A percentile compares a stretch with the other conserved stretches of the same genome.
Evolutionary conservation across 2,888 invertebrate genomes (phyloP).

Genomic region (Tipula confusa): DNA sequence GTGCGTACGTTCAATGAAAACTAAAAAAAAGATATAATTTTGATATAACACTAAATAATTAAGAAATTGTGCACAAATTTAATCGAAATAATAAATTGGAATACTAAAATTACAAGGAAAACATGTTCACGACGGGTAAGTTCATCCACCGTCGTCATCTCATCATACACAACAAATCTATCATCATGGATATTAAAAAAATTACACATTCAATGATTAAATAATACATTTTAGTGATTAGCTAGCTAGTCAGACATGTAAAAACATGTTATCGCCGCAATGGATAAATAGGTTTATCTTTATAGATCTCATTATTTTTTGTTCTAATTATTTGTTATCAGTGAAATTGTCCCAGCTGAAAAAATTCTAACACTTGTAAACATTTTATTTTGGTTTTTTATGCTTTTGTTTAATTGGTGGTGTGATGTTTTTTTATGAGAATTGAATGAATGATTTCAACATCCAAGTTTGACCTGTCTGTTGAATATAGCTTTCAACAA

Average conservation of each 20-base stretch:
- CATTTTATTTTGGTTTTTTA: neutral
- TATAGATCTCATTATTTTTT: neutral
- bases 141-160: neutral
- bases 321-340: neutral
- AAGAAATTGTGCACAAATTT: neutral
- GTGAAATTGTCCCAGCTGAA: neutral
- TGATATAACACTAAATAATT: neutral
- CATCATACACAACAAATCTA: neutral
- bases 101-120: neutral
- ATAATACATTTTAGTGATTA: neutral
- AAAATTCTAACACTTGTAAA: neutral
- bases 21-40: neutral
- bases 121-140: slow-evolving; percentile 20
- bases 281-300: neutral
- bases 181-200: neutral
- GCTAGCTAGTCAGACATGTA: neutral
- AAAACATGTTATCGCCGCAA: neutral
- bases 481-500: neutral
- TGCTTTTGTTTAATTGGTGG: neutral
- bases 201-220: neutral
- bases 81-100: neutral
- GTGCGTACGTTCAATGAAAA: neutral
- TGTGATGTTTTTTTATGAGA: neutral
- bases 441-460: neutral
- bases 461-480: neutral